Evolutionary conservation across 2,888 invertebrate genomes (phyloP).

Genomic region (Meteorus colon): DNA sequence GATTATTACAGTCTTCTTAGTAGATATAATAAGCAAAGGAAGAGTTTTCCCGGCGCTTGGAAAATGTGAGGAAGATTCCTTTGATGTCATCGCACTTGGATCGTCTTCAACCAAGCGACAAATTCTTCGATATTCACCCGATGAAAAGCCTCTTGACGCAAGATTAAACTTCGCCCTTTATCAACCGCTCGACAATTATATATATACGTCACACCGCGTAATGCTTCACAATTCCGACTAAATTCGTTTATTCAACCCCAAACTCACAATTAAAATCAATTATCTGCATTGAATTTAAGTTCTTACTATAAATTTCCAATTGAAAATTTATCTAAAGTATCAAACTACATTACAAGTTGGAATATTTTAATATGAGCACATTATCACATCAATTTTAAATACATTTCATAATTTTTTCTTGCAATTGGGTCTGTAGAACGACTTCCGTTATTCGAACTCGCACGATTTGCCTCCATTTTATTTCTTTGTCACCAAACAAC

Average conservation of each 20-base stretch:
- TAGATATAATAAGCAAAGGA: conserved; percentile 38
- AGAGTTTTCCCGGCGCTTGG: conserved; percentile 43
- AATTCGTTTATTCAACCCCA: not conserved
- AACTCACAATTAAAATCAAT: not conserved
- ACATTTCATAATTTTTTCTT: too few relatives aligned
- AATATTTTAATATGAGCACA: too few relatives aligned
- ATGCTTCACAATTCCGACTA: not conserved
- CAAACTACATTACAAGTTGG: too few relatives aligned
- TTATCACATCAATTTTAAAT: too few relatives aligned
- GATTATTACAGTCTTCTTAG: conserved; percentile 64
- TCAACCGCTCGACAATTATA: conserved; percentile 18
- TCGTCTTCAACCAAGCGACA: conserved; percentile 69
- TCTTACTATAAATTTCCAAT: too few relatives aligned
- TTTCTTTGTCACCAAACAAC: too few relatives aligned
- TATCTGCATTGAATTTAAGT: too few relatives aligned
- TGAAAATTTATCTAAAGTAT: too few relatives aligned
- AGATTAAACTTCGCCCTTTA: conserved; percentile 54
- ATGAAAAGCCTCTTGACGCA: conserved; percentile 68
- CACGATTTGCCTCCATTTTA: too few relatives aligned
- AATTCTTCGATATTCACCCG: conserved; percentile 71
- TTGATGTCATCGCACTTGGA: conserved; percentile 70
- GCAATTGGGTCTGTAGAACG: too few relatives aligned
- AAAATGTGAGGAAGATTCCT: conserved; percentile 57
- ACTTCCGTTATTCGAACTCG: too few relatives aligned
- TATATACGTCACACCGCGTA: not conserved